Conservation (phyloP, 2,113 vertebrate genomes). For the Ptyas mucosa region DNA sequence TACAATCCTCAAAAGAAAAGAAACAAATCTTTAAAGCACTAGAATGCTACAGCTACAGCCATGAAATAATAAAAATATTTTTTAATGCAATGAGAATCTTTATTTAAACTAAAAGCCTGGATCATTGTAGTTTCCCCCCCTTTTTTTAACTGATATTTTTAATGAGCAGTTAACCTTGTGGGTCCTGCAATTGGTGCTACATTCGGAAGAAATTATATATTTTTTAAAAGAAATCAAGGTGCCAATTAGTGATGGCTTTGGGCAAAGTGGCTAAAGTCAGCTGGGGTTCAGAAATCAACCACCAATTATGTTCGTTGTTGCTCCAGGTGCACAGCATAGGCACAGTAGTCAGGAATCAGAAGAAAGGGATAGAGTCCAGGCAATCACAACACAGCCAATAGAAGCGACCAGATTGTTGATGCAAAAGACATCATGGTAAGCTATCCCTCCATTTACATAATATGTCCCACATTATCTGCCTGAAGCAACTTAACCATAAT, state of each 20-base stretch:
- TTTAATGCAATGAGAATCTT: not conserved
- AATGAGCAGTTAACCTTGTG: not conserved
- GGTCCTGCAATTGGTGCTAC: not conserved
- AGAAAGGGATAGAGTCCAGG: not conserved
- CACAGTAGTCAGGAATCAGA: not conserved
- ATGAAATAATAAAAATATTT: not conserved
- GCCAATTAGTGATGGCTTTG: not conserved
- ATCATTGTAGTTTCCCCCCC: not conserved
- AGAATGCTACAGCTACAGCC: not conserved
- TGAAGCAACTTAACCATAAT: not conserved
- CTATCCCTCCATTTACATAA: not conserved
- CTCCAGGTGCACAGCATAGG: not conserved
- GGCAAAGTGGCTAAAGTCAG: not conserved
- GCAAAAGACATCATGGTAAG: not conserved
- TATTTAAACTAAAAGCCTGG: not conserved
- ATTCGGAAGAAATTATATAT: not conserved
- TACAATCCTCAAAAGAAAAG: not conserved
- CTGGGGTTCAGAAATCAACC: not conserved
- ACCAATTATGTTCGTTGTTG: not conserved
- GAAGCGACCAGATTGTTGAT: not conserved
- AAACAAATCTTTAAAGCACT: not conserved
- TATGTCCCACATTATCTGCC: not conserved
- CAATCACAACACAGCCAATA: not conserved
- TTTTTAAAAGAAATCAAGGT: not conserved
- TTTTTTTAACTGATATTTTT: not conserved